Conservation (phyloP, 1,140 invertebrate species). For the Aphelenchoides besseyi region DNA sequence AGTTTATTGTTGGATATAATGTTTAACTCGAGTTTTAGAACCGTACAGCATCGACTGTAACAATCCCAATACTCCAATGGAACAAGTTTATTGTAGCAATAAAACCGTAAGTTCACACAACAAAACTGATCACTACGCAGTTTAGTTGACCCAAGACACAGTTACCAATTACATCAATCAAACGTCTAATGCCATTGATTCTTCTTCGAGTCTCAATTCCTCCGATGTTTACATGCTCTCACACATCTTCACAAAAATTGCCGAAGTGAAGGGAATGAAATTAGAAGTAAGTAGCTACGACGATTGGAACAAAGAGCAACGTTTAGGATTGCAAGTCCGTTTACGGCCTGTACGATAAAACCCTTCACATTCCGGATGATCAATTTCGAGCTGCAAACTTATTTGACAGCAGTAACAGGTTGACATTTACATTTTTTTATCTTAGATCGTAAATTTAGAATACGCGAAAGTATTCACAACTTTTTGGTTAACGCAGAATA, state of each 20-base stretch:
- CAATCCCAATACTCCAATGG: not conserved
- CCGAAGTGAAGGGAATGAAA: not conserved
- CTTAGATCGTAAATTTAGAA: too few species aligned
- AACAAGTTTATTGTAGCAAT: not conserved
- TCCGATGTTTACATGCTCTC: not conserved
- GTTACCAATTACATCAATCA: not conserved
- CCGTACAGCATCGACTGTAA: not conserved
- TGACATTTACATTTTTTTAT: too few species aligned
- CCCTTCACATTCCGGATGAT: not conserved
- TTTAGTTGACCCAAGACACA: not conserved
- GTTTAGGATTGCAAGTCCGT: not conserved
- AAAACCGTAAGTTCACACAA: too few species aligned
- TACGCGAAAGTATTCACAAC: not conserved
- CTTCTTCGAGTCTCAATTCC: not conserved
- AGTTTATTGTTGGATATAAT: not conserved
- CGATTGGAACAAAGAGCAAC: not conserved
- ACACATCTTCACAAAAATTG: not conserved
- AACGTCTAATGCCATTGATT: not conserved
- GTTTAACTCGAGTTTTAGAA: not conserved
- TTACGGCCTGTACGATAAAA: not conserved
- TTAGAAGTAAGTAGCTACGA: not conserved
- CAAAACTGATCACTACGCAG: too few species aligned
- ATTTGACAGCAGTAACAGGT: not conserved
- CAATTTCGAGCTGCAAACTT: not conserved
- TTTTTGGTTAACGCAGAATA: not conserved